These are phyloP conservation scores for Tympanuchus pallidicinctus DNA, from an alignment of 2,113 vertebrate species.

Conservation along the genomic window DNA sequence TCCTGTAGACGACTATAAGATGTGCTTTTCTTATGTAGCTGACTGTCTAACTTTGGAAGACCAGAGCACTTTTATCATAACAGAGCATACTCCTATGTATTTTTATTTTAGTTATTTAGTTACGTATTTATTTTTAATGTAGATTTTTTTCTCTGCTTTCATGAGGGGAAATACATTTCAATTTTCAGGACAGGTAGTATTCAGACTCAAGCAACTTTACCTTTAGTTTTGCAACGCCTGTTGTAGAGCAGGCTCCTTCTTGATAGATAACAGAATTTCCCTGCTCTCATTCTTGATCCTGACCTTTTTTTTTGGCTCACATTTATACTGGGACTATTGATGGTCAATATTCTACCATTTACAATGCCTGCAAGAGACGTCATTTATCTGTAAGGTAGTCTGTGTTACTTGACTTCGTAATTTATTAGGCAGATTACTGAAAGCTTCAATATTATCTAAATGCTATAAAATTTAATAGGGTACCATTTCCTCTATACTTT, in stretches of 20 bases:
- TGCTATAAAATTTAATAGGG: conserved; percentile 31
- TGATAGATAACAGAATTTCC: not conserved
- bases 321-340: not conserved
- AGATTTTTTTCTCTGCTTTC: not conserved
- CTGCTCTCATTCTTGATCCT: not conserved
- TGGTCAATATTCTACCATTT: not conserved
- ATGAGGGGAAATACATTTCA: not conserved
- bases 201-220: not conserved
- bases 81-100: not conserved
- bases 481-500: conserved; percentile 42
- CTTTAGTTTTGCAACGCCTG: not conserved
- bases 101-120: not conserved
- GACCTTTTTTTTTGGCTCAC: rapidly evolving
- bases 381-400: conserved; percentile 13
- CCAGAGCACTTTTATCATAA: rapidly evolving
- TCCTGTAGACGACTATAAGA: not conserved
- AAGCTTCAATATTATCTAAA: not conserved
- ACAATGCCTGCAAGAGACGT: not conserved
- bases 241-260: not conserved
- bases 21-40: rapidly evolving
- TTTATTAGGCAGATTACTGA: conserved; percentile 19
- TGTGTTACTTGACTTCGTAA: not conserved
- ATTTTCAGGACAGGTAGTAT: not conserved
- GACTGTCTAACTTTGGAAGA: not conserved
- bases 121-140: too few relatives aligned